Base-by-base conservation (phyloP, 2,113 vertebrate genomes). In the Eptatretus burgeri region DNA sequence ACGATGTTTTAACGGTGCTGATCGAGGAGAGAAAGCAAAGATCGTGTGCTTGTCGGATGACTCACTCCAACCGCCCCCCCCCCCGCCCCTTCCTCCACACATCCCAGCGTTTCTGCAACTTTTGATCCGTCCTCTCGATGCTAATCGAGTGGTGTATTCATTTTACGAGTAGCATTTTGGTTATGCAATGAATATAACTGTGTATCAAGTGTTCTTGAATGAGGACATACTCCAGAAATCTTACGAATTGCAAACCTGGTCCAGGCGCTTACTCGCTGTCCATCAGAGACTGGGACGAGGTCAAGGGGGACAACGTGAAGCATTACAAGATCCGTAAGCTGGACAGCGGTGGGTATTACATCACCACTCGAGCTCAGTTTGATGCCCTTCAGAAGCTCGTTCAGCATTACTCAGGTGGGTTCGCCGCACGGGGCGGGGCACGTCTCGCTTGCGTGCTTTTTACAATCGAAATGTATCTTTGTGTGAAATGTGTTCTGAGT, bases 321-420 rank as follows among this genome's bases (percentile, higher is more conserved):
- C 91, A 98, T 78, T 98, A 98, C 74, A 98, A 98, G 73, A 87
- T 98, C 69, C 81, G 89, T 27, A 98, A 98, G 63, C 74, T 98
- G 70, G 91, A 98, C 71, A 87, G 72, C 0, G 91, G 91, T 0
- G 91, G 91, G 17, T 98, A 82, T 75, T 98, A 98, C 74, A 95
- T 98, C 77, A 95, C 91, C 68, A 93, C 89, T 0, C 74, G 91
- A 1, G 82, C 82, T 14, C 91, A 98, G 77, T 96, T 96, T 11
- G 75, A 77, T 65, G 81, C 80, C 0, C 77, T 96, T 52, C 82
- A 76, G 66, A 70, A 95, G 69, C 77, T 96, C 71, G 88, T 96
- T 9, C 76, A 77, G 71, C 87, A 94, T 71, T 95, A 96, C 66
- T 77, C 72, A 69, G 91, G 91, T 95, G 73, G 74, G 75, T 64